Percentiles rank a stretch among this genome's conserved stretches.
Evolutionary conservation across 2,888 invertebrate genomes (phyloP).

Genomic region (Drosophila kanekoi): DNA sequence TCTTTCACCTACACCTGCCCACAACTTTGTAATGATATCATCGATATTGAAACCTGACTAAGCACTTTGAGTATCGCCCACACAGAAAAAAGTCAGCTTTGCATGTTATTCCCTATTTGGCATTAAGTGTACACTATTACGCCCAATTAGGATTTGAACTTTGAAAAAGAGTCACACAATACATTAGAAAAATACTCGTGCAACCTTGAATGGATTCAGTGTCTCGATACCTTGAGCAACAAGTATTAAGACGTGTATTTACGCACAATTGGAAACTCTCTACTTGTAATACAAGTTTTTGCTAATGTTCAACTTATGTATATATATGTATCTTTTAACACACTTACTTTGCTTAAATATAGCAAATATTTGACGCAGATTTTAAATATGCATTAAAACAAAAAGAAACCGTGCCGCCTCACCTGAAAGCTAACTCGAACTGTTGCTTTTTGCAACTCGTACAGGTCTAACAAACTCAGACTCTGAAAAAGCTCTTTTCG

Average conservation of each 20-base stretch:
- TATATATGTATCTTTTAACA: background rate
- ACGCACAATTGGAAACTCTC: background rate
- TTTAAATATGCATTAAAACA: background rate
- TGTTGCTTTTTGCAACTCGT: conserved; percentile 29
- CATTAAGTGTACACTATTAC: background rate
- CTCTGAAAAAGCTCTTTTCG: conserved; percentile 49
- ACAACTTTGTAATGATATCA: conserved; percentile 32
- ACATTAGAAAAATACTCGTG: conserved; percentile 3
- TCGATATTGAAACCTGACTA: conserved; percentile 35
- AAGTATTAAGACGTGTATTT: background rate
- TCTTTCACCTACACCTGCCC: conserved; percentile 7
- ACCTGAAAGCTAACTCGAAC: conserved; percentile 40
- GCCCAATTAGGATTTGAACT: background rate
- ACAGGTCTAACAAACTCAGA: conserved; percentile 18
- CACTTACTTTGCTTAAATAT: conserved; percentile 5
- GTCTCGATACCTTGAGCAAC: conserved; percentile 3
- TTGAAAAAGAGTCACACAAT: background rate
- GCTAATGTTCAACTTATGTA: background rate
- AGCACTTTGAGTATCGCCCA: conserved; percentile 33
- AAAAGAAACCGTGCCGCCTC: conserved; percentile 35
- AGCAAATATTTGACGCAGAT: conserved; percentile 1
- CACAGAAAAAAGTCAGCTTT: conserved; percentile 18
- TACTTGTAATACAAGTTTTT: background rate
- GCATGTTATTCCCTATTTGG: conserved; percentile 25
- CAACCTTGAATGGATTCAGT: conserved; percentile 40